Conservation (phyloP, 1,140 invertebrate genomes). For the Solenopsis fugax region DNA sequence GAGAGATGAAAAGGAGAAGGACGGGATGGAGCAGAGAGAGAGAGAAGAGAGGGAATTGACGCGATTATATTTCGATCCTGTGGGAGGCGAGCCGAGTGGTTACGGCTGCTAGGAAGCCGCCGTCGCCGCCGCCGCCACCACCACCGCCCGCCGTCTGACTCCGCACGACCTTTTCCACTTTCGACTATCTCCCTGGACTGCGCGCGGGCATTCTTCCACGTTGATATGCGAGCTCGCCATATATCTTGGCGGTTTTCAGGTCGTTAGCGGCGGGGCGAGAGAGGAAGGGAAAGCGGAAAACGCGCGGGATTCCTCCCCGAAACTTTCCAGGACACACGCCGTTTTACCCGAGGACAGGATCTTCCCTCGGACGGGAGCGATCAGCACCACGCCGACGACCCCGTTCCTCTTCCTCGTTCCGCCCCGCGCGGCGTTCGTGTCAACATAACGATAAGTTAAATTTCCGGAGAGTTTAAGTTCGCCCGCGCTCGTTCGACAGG, state of each 20-base stretch:
- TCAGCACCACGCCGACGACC: neutral
- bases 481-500: slow-evolving; percentile 1
- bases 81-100: slow-evolving; percentile 45
- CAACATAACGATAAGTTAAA: slow-evolving; percentile 52
- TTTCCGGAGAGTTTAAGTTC: slow-evolving; percentile 38
- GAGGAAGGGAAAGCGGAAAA: neutral
- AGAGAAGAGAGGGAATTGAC: neutral
- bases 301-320: slow-evolving; percentile 18
- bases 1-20: neutral
- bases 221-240: slow-evolving; percentile 50
- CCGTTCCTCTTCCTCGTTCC: neutral
- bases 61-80: slow-evolving; percentile 40
- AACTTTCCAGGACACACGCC: slow-evolving; percentile 24
- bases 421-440: neutral
- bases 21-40: neutral
- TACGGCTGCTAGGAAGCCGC: slow-evolving; percentile 19
- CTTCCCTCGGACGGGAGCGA: neutral
- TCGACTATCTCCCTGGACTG: slow-evolving; percentile 48
- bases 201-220: slow-evolving; percentile 58
- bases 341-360: slow-evolving; percentile 14
- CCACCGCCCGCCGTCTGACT: slow-evolving; percentile 35
- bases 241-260: slow-evolving; percentile 53
- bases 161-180: slow-evolving; percentile 61
- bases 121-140: neutral
- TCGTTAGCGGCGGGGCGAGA: slow-evolving; percentile 38